These are phyloP conservation scores for Spialia ferax DNA, from an alignment of 2,888 invertebrate genomes.

Conservation along the genomic window DNA sequence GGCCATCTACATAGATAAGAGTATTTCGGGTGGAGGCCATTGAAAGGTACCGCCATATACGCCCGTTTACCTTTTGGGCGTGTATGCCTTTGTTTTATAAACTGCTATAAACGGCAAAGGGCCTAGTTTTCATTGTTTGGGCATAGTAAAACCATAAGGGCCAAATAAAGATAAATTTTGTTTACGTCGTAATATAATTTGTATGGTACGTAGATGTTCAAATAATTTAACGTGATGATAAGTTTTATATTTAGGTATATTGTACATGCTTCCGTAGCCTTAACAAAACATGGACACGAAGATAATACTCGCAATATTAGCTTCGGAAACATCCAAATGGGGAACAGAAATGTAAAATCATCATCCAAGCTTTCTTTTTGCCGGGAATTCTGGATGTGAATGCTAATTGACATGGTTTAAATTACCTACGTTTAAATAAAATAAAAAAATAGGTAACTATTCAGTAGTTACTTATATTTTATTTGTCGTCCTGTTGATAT, in stretches of 20 bases:
- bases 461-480: too few species aligned
- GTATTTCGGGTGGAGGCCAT: conserved; percentile 26
- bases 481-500: too few species aligned
- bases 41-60: conserved; percentile 19
- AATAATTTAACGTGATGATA: neutral
- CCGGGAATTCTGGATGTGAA: too few species aligned
- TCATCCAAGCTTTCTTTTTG: neutral
- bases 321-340: too few species aligned
- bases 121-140: conserved; percentile 16
- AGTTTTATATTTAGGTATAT: too few species aligned
- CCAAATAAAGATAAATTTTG: conserved; percentile 21
- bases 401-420: too few species aligned
- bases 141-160: neutral
- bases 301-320: too few species aligned
- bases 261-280: too few species aligned
- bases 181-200: too few species aligned
- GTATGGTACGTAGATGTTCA: neutral
- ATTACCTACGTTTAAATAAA: too few species aligned
- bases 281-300: too few species aligned
- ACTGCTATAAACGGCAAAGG: conserved; percentile 26
- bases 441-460: too few species aligned
- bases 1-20: conserved; percentile 30
- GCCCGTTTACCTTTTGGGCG: conserved; percentile 29
- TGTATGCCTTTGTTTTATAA: conserved; percentile 38
- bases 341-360: neutral